Evolutionary conservation across 1,140 invertebrate species (phyloP).

Genomic region (Cotesia glomerata): DNA sequence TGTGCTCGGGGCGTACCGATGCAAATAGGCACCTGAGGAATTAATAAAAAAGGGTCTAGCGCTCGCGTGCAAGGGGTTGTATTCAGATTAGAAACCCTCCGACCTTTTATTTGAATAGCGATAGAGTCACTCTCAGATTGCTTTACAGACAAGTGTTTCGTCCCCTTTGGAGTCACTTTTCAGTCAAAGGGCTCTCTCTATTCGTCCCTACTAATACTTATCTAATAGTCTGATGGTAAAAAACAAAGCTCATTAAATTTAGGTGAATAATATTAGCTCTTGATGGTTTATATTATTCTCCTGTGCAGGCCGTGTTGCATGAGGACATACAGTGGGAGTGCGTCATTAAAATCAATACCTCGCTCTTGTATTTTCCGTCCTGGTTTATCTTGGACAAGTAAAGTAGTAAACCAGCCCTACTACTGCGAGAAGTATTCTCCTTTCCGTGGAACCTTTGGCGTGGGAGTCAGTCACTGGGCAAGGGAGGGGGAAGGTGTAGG

Average conservation of each 20-base stretch:
- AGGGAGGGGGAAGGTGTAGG: background rate
- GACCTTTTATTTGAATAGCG: conserved; percentile 38
- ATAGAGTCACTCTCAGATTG: conserved; percentile 43
- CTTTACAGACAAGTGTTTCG: conserved; percentile 43
- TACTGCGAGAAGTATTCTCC: background rate
- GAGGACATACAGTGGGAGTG: conserved; percentile 38
- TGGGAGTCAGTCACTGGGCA: background rate
- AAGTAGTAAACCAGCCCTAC: background rate
- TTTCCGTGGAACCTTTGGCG: background rate
- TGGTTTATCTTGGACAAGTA: conserved; percentile 14
- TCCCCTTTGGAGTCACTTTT: conserved; percentile 14
- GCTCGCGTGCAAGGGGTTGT: conserved; percentile 36
- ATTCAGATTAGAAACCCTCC: conserved; percentile 58
- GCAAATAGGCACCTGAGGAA: conserved; percentile 31
- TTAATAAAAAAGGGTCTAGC: conserved; percentile 49
- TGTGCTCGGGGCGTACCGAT: conserved; percentile 39
- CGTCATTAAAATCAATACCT: conserved; percentile 65
- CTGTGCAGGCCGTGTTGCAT: conserved; percentile 37
- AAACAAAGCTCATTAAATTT: too few species aligned
- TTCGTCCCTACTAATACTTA: background rate
- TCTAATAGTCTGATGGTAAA: too few species aligned
- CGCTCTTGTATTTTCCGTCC: conserved; percentile 38
- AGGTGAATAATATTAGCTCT: conserved; percentile 55
- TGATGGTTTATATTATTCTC: conserved; percentile 35
- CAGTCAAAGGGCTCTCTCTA: background rate